Percentiles rank a stretch among this genome's conserved stretches.
phyloP scores from a whole-genome alignment of 2,113 vertebrate genomes.

The Dryoscopus gambensis region DNA sequence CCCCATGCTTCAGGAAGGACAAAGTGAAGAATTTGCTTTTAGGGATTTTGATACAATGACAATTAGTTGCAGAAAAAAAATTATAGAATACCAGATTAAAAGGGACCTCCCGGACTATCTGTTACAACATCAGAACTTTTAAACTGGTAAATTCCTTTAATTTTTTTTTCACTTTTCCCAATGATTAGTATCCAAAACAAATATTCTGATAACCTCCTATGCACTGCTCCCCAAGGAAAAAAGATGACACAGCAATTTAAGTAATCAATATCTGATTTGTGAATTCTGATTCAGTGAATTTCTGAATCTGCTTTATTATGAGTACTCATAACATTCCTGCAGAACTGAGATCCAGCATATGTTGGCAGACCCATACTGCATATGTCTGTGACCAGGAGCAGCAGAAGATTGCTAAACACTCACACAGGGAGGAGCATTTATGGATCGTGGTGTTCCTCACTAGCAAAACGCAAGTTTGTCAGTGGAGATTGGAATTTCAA shows the following conservation, averaged over 20 bases:
- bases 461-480: not conserved
- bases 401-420: not conserved
- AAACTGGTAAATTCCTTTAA: not conserved
- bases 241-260: not conserved
- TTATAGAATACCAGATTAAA: not conserved
- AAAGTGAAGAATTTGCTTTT: not conserved
- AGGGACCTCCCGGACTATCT: not conserved
- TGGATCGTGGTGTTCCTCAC: fast-evolving
- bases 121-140: not conserved
- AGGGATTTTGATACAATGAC: not conserved
- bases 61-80: not conserved
- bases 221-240: not conserved
- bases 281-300: not conserved
- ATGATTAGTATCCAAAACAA: not conserved
- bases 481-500: not conserved
- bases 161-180: not conserved
- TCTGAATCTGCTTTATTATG: not conserved
- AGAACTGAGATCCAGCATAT: not conserved
- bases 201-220: not conserved
- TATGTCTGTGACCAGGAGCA: not conserved
- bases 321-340: not conserved
- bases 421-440: not conserved
- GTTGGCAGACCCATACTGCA: fast-evolving
- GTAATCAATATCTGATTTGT: not conserved
- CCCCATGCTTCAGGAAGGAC: not conserved